A percentile compares a stretch with the other conserved stretches of the same genome.
These are phyloP conservation scores for Mesorhabditis spiculigera DNA, from an alignment of 2,888 invertebrate genomes.

Conservation along the genomic window DNA sequence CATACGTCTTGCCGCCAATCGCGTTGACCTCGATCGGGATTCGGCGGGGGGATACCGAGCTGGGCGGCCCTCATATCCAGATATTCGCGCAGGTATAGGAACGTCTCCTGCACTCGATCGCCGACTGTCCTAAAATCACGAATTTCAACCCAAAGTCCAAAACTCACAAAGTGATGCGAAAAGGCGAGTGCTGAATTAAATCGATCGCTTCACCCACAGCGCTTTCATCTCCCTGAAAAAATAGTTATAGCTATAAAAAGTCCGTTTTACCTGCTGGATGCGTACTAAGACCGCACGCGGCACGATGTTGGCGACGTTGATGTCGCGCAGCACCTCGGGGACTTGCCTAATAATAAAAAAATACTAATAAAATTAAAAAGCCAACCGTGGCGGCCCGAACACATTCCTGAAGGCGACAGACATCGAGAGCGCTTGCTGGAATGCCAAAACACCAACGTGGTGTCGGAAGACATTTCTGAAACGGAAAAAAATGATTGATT, in stretches of 20 bases:
- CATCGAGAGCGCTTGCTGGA: background rate
- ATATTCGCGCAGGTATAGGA: background rate
- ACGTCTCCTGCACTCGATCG: background rate
- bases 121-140: background rate
- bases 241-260: background rate
- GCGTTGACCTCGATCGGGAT: background rate
- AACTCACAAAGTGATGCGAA: background rate
- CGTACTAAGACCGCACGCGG: background rate
- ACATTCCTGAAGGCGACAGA: background rate
- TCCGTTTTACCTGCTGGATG: constrained; percentile 3
- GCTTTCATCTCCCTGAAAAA: background rate
- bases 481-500: background rate
- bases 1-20: background rate
- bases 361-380: background rate
- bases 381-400: background rate
- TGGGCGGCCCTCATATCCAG: background rate
- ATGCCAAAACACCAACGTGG: background rate
- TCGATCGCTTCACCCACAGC: background rate
- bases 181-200: background rate
- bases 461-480: background rate
- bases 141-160: background rate
- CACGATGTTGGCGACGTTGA: constrained; percentile 3
- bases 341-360: background rate
- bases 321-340: background rate
- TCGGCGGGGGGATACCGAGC: background rate